A percentile compares a stretch with the other conserved stretches of the same genome.
Evolutionary conservation across 2,888 invertebrate species (phyloP).

Genomic region (Aquatica leii): DNA sequence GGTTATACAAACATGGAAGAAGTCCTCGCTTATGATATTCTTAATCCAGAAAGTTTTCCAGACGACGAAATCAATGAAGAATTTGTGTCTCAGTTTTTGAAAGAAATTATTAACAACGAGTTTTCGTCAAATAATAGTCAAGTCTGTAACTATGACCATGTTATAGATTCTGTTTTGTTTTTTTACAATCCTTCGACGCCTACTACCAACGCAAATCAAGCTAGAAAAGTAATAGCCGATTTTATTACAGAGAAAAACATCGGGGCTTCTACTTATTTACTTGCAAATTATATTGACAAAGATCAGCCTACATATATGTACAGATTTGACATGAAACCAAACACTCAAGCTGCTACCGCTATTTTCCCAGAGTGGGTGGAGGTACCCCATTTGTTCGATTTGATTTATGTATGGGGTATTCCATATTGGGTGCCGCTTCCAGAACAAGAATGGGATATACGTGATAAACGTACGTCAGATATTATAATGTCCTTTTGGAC

Average conservation of each 20-base stretch:
- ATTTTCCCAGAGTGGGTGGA: constrained; percentile 80
- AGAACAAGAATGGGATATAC: constrained; percentile 75
- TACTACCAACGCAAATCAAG: constrained; percentile 67
- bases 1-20: constrained; percentile 87
- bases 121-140: constrained; percentile 66
- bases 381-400: constrained; percentile 83
- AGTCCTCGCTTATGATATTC: constrained; percentile 67
- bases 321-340: constrained; percentile 78
- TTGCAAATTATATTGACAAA: constrained; percentile 72
- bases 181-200: constrained; percentile 77
- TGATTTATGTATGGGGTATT: constrained; percentile 83
- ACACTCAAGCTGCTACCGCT: constrained; percentile 69
- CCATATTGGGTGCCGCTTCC: constrained; percentile 73
- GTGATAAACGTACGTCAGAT: constrained; percentile 81
- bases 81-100: constrained; percentile 65
- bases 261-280: constrained; percentile 74
- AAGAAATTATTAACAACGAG: constrained; percentile 70
- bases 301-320: constrained; percentile 73
- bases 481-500: constrained; percentile 83
- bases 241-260: constrained; percentile 74
- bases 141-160: constrained; percentile 70
- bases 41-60: constrained; percentile 67
- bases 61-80: constrained; percentile 68
- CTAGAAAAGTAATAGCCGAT: constrained; percentile 73
- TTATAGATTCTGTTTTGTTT: constrained; percentile 78